These are phyloP conservation scores for Cheilosia urbana DNA, from an alignment of 2,888 invertebrate genomes.

Conservation along the genomic window DNA sequence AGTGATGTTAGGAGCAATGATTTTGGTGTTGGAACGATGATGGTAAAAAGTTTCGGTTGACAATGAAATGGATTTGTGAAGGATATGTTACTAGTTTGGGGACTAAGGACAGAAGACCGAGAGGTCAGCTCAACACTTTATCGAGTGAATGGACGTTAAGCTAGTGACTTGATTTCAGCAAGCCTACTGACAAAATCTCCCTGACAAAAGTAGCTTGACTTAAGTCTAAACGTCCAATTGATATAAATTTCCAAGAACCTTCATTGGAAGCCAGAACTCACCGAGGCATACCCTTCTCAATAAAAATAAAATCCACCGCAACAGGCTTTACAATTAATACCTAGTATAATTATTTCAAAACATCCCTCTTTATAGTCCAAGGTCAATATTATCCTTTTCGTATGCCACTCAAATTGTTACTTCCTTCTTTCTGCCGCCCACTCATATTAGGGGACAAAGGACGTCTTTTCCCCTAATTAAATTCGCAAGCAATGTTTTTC, in stretches of 20 bases:
- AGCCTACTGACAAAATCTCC: fast-evolving
- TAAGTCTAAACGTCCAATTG: no score
- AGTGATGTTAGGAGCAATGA: neutral
- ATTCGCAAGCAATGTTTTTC: slow-evolving; percentile 17
- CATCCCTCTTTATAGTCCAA: neutral
- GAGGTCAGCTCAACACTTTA: fast-evolving
- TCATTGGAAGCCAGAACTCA: no score
- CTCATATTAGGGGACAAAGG: slow-evolving; percentile 42
- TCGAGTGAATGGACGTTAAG: no score
- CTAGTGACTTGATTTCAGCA: no score
- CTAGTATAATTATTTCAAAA: neutral
- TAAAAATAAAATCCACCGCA: no score
- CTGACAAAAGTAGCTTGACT: no score
- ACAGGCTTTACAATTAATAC: no score
- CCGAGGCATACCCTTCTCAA: no score
- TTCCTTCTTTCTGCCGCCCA: slow-evolving; percentile 22
- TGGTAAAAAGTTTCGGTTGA: neutral
- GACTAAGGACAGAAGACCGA: no score
- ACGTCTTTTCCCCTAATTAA: slow-evolving; percentile 43
- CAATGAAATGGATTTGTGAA: neutral
- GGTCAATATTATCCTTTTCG: neutral
- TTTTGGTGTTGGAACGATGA: neutral
- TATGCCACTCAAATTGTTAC: slow-evolving; percentile 37
- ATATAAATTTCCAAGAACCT: no score
- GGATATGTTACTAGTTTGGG: no score